Conservation (phyloP, 2,797 vertebrate genomes). For the Ateles fusciceps region DNA sequence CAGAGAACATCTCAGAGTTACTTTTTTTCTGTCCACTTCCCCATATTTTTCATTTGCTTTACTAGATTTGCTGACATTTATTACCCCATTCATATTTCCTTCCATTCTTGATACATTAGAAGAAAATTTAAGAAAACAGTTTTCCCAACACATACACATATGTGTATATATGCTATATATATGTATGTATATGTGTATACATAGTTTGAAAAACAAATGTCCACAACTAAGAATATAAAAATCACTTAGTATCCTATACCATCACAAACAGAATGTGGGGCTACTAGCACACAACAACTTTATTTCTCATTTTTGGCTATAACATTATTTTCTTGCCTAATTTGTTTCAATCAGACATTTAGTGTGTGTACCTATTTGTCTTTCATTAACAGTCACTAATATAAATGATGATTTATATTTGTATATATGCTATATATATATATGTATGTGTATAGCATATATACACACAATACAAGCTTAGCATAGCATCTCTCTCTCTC, state of each 20-base stretch:
- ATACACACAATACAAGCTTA: not conserved
- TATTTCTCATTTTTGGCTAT: conserved; percentile 60
- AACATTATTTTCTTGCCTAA: conserved; percentile 73
- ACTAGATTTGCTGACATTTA: not conserved
- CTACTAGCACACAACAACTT: conserved; percentile 57
- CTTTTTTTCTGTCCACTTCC: not conserved
- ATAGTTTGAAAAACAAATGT: conserved; percentile 27
- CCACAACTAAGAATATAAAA: conserved; percentile 29
- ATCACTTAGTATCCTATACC: not conserved
- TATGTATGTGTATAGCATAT: too few relatives aligned
- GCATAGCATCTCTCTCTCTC: not conserved
- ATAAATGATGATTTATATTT: conserved; percentile 74
- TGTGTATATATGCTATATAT: not conserved
- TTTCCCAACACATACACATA: not conserved
- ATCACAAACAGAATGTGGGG: not conserved
- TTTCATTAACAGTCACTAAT: conserved; percentile 72
- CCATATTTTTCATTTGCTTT: not conserved
- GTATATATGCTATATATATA: too few relatives aligned
- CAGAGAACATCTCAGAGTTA: not conserved
- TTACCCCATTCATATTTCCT: not conserved
- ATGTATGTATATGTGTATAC: not conserved
- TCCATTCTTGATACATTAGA: not conserved
- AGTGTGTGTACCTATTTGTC: conserved; percentile 73
- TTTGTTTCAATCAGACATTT: conserved; percentile 72
- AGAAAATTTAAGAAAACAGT: conserved; percentile 27